A percentile compares a stretch with the other conserved stretches of the same genome.
Conservation (phyloP, 2,888 invertebrate genomes). For the Pocota personata region DNA sequence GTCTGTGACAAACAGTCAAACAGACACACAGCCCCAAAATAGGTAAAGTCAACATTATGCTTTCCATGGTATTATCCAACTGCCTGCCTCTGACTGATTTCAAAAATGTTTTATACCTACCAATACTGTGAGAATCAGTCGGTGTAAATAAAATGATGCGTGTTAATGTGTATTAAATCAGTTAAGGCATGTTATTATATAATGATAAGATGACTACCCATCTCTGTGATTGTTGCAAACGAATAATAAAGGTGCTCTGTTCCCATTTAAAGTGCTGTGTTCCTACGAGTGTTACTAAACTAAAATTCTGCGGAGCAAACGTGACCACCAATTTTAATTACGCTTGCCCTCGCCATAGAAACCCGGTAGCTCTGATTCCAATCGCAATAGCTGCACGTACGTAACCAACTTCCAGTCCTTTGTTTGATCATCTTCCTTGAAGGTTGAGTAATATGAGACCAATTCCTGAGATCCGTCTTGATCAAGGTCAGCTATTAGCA, state of each 20-base stretch:
- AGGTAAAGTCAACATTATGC: no score
- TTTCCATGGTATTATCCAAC: background rate
- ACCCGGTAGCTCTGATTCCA: constrained; percentile 89
- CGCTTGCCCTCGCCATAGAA: constrained; percentile 84
- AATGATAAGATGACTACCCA: constrained; percentile 23
- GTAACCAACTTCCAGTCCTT: constrained; percentile 86
- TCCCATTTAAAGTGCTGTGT: constrained; percentile 59
- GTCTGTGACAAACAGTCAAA: no score
- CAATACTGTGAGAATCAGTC: background rate
- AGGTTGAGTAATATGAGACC: constrained; percentile 89
- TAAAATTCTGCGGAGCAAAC: constrained; percentile 23
- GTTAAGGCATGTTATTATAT: constrained; percentile 61
- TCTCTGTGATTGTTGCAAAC: constrained; percentile 4
- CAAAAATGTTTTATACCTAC: background rate
- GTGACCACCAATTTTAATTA: constrained; percentile 35
- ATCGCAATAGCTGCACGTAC: constrained; percentile 87
- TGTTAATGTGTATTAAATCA: background rate
- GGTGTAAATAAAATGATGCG: background rate
- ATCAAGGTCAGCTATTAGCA: constrained; percentile 90
- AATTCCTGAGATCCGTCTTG: constrained; percentile 90
- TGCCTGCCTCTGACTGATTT: background rate
- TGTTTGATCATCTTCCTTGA: constrained; percentile 81
- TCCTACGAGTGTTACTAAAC: constrained; percentile 26
- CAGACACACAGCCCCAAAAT: no score
- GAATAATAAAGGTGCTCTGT: constrained; percentile 40